Conservation (phyloP, 2,797 vertebrate genomes). For the Rhynchotus rufescens region DNA sequence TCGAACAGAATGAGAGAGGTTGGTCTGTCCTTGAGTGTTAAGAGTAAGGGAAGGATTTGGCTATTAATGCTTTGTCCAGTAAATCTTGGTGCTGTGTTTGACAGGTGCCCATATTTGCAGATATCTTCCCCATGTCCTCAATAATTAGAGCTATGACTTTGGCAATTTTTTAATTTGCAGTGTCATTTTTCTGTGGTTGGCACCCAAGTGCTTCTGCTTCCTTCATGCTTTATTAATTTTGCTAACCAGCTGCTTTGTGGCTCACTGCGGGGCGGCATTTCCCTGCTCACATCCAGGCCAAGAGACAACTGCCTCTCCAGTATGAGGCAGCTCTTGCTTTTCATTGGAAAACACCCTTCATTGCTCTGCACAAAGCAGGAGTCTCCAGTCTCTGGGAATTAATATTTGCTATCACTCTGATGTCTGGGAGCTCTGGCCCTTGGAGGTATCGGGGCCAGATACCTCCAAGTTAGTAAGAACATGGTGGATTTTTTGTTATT, state of each 20-base stretch:
- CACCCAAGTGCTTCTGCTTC: not conserved
- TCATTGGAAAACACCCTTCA: not conserved
- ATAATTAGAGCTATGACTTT: slow-evolving; percentile 6
- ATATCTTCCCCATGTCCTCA: not conserved
- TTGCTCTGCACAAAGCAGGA: not conserved
- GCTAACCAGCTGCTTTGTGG: slow-evolving; percentile 38
- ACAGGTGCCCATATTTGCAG: not conserved
- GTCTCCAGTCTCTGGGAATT: not conserved
- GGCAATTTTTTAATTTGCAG: slow-evolving; percentile 27
- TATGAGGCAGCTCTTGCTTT: not conserved
- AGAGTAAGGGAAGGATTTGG: slow-evolving; percentile 8
- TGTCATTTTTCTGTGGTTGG: not conserved
- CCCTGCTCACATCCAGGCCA: slow-evolving; percentile 1
- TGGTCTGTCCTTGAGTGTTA: slow-evolving; percentile 25
- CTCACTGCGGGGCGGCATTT: slow-evolving; percentile 63
- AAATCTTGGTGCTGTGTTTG: slow-evolving; percentile 9
- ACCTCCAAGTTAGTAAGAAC: not conserved
- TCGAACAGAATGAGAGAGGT: not conserved
- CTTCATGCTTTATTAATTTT: not conserved
- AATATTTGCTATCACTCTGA: not conserved
- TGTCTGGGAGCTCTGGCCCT: not conserved
- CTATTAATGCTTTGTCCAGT: slow-evolving; percentile 27
- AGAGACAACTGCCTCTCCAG: not conserved
- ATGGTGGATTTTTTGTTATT: too few relatives aligned
- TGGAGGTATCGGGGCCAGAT: not conserved